Evolutionary conservation across 2,113 vertebrate species (phyloP).

Genomic region (Lepus americanus): DNA sequence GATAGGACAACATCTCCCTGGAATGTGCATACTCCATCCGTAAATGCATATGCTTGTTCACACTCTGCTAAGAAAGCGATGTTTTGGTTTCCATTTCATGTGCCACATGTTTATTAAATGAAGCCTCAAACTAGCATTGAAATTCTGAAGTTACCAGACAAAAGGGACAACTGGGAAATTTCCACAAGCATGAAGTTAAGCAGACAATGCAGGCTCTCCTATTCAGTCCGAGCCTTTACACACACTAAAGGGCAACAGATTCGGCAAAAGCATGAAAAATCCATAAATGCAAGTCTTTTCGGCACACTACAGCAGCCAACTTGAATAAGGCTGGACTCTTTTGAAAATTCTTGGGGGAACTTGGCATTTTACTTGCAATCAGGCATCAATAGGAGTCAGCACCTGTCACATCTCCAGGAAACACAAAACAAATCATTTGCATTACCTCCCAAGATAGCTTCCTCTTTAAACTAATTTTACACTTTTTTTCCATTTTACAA

Average conservation of each 20-base stretch:
- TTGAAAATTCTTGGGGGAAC: constrained; percentile 17
- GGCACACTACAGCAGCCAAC: background rate
- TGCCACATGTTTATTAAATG: constrained; percentile 10
- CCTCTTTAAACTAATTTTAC: constrained; percentile 73
- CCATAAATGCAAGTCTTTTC: background rate
- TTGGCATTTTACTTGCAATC: constrained; percentile 67
- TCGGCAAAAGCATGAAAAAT: background rate
- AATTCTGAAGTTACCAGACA: constrained; percentile 26
- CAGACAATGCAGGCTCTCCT: background rate
- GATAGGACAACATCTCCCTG: background rate
- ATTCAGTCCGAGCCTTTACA: background rate
- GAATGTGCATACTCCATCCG: background rate
- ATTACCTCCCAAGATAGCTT: constrained; percentile 75
- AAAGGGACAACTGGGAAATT: constrained; percentile 56
- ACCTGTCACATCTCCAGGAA: constrained; percentile 73
- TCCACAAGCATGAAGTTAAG: background rate
- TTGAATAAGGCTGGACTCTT: background rate
- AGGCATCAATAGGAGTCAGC: background rate
- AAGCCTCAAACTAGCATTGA: background rate
- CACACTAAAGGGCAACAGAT: constrained; percentile 34
- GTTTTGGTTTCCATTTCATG: constrained; percentile 26
- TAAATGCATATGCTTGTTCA: background rate
- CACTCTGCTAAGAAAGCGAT: background rate
- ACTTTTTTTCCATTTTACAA: constrained; percentile 62
- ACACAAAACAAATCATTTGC: constrained; percentile 80